Evolutionary conservation across 2,888 invertebrate species (phyloP), one percentile per base, ranked within the genome.

Genomic region (Melikaiella ostensackeni): DNA sequence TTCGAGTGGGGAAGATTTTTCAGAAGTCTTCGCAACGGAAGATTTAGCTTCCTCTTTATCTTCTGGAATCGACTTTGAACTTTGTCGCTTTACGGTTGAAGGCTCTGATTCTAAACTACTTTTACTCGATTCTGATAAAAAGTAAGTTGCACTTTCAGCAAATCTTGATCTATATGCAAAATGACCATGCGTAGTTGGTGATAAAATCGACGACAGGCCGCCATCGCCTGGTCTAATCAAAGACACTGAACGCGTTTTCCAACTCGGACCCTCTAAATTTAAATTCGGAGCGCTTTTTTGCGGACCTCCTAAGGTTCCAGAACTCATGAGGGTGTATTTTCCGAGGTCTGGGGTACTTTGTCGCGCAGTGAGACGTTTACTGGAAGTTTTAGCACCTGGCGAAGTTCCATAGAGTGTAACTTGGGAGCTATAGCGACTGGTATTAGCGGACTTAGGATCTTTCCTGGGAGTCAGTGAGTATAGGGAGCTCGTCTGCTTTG

Each of bases 231-330:
- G 50, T 33, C 70, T 30, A 21, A 70, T 33, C 13, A 70, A 70
- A 13, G 70, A 70, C n/a, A 80, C 75, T 30, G 81, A 77, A 8
- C 74, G 79, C 30, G 80, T 74, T 70, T 83, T 85, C 84, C 85
- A 86, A 11, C 75, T 76, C 1, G 83, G 75, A 27, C 80, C 80
- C 9, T 83, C 78, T 61, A 83, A 78, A 64, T 83, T 85, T n/a
- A 90, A 75, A 50, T 90, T 88, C 3, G 89, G 88, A 4, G 88
- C 83, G 33, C 89, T 89, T 13, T 82, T 86, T 75, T 88, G 89
- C 0, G 84, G 77, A 42, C 82, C 84, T 27, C 84, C 78, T n/a
- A 85, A 84, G 74, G 85, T 84, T 2, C 83, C 84, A 4, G 84
- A 81, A 66, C 84, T 86, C 24, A 83, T 80, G 8, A 84, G 75